Evolutionary conservation across 2,797 vertebrate species (phyloP), one percentile per base, ranked within the genome.

Genomic region (Anniella stebbinsi): DNA sequence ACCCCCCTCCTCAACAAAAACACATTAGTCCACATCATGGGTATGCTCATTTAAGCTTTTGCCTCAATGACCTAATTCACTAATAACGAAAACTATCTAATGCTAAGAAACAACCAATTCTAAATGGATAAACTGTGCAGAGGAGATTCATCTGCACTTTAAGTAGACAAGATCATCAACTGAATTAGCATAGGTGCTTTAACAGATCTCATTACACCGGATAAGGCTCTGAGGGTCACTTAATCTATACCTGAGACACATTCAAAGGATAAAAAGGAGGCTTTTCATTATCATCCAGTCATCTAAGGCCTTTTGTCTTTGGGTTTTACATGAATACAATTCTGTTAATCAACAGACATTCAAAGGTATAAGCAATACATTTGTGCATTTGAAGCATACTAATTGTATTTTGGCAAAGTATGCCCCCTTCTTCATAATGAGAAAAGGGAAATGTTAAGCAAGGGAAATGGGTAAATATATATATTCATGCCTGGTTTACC

Each of bases 161-260:
- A 80, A 80, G 48, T 70, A 78, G 48, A 60, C 75, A 57, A 80
- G 63, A n/a, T n/a, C n/a, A 38, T 70, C 73, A 80, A 41, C 30
- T n/a, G 60, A 85, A 85, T 85, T 89, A 89, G 63, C 36, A 36
- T 72, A 80, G 30, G 38, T 88, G 78, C n/a, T 88, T 88, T 73
- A 82, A 82, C 51, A 12, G 76, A 86, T 60, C 84, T 90, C 76
- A 73, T 86, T 86, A 86, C 54, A 78, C 41, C 45, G 78, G 83
- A 78, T 70, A 45, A 86, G 28, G 84, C 66, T 54, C 12, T 21
- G 75, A 69, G 66, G 48, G 75, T 85, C 81, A 66, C 41, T 87
- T 88, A 51, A n/a, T 69, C 63, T 70, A 80, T 70, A 78, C 48
- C 36, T 60, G 60, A 75, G 73, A 81, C n/a, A 76, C 13, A 82